Evolutionary conservation across 2,797 vertebrate genomes (phyloP), one percentile per base, ranked within the genome.

Genomic region (Lagodon rhomboides): DNA sequence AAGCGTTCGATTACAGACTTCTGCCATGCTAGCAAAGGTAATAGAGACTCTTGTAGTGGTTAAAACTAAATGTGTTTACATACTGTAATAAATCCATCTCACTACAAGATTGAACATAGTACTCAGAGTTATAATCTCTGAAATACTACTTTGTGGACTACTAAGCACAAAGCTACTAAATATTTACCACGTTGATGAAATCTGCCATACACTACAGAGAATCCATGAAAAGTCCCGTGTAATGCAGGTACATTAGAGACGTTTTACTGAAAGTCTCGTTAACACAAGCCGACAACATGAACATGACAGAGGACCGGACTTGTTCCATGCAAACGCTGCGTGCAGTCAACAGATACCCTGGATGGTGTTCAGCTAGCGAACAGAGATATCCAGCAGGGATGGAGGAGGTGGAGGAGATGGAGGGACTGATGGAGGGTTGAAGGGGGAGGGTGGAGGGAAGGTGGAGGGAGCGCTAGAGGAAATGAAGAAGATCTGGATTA

Each of bases 271-370:
- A 63, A 8, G 27, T 63, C 22, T 34, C 34, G 38, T 55, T 25
- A 58, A 71, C 62, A 68, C 30, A 65, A 73, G 75, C 72, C 11
- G 43, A 80, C 53, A 77, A 62, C 17, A 38, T 51, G 25, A 34
- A 63, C 77, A 82, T 34, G 50, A 79, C 66, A 76, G 60, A 65
- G 3, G 43, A 67, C 20, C 12, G 62, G 59, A 79, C 9, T 10
- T 12, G 23, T 16, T 72, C 49, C 90, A 88, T 89, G 81, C 89
- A 83, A 73, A 86, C 43, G 63, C 17, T 30, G 68, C 13, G 62
- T 80, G 76, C 72, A 30, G 76, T 38, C 74, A 84, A 62, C 77
- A 82, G 83, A 87, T 94, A 94, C 87, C 92, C 85, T 25, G 82
- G 66, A 30, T 20, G 81, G 66, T 51, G 89, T 17, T 84, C 83